These are phyloP conservation scores for Phragmatobia fuliginosa DNA, from an alignment of 2,888 invertebrate genomes.

Conservation along the genomic window DNA sequence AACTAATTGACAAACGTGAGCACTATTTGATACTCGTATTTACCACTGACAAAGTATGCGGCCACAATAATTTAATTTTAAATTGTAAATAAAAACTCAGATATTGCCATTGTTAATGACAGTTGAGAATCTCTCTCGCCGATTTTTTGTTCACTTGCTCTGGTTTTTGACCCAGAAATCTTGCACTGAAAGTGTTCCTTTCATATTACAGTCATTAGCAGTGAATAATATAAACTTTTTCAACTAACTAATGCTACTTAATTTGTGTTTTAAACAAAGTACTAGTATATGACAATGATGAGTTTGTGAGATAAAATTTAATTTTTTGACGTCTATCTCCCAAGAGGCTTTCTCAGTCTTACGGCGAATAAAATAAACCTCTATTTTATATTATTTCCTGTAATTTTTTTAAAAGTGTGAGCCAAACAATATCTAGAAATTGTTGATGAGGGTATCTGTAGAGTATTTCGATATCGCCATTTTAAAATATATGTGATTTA, in stretches of 20 bases:
- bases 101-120: background rate
- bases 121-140: slow-evolving; percentile 4
- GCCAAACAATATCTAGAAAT: background rate
- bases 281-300: background rate
- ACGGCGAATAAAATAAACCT: background rate
- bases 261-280: background rate
- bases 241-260: background rate
- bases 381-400: background rate
- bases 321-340: background rate
- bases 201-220: slow-evolving; percentile 1
- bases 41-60: background rate
- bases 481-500: background rate
- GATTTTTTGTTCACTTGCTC: slow-evolving; percentile 11
- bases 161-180: slow-evolving; percentile 8
- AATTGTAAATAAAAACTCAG: background rate
- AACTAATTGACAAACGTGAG: too few relatives aligned
- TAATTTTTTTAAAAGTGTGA: background rate
- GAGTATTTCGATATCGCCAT: background rate
- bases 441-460: background rate
- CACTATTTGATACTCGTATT: too few relatives aligned
- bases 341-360: background rate
- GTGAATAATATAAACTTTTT: background rate
- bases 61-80: slow-evolving; percentile 3
- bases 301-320: background rate
- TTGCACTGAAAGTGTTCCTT: background rate